Base-by-base conservation (phyloP, 1,140 invertebrate species). In the Neocloeon triangulifer region DNA sequence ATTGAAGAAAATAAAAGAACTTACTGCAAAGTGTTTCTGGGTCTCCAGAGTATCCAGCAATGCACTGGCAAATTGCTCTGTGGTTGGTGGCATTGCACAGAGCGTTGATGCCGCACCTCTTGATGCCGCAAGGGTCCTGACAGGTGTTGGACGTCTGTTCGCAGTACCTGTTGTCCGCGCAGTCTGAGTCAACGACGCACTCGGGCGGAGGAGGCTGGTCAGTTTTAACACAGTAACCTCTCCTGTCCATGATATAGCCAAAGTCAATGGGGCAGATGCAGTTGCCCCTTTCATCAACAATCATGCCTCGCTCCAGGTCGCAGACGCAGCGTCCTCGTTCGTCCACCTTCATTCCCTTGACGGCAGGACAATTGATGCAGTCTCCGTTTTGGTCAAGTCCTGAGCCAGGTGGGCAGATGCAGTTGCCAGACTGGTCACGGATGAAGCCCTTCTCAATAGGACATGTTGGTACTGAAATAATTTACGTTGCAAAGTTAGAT, bases 41-140 rank as follows among this genome's bases (percentile, higher is more conserved):
- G 46, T 80, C 66, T 39, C 75, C 75, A 19, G 52, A 55, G 44
- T 73, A 74, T 13, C 69, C 69, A 14, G 62, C 58, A 18, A 72
- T 65, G 47, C 79, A 85, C 18, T 66, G 61, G 47, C 85, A 91
- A 13, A 69, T 52, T 10, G 74, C 76, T 38, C 65, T 59, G 48
- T 91, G 82, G 37, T 72, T 69, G 3, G 66, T 66, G 1, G 73
- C 69, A 39, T 75, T 75, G 44, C 84, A 89, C 22, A 73, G 61
- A 1, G 81, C 76, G 47, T 79, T 69, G 1, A 66, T 53, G 6
- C 74, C 78, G 43, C 82, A 88, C 0, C 59, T 58, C 40, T 69
- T 64, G 2, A 55, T 52, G 23, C 59, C 55, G 44, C 82, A 91
- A 8, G 80, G 75, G 50, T 78, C 66, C 23, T 72, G 63, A 41